Percentiles rank a stretch among this genome's conserved stretches.
Conservation (phyloP, 2,113 vertebrate genomes). For the Epinephelus lanceolatus region DNA sequence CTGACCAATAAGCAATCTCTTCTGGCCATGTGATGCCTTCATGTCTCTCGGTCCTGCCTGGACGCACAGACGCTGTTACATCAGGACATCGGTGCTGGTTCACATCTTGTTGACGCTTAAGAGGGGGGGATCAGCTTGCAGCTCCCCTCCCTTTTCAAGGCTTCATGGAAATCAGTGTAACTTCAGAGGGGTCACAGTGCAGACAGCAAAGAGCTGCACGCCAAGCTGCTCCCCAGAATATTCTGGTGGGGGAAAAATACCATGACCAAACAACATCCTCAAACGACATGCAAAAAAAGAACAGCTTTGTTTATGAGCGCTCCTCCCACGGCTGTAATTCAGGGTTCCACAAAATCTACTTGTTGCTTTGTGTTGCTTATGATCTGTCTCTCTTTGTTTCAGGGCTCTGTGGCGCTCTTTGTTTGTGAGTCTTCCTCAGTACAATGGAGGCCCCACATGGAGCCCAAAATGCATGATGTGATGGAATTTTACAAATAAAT, state of each 20-base stretch:
- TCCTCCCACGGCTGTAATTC: constrained; percentile 47
- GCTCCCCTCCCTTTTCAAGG: constrained; percentile 35
- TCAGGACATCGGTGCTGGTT: constrained; percentile 22
- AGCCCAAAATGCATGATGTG: constrained; percentile 49
- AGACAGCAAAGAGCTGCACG: constrained; percentile 32
- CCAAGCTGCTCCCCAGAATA: constrained; percentile 44
- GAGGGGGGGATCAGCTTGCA: constrained; percentile 48
- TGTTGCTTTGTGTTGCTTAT: constrained; percentile 58
- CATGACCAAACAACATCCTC: constrained; percentile 45
- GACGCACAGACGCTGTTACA: constrained; percentile 8
- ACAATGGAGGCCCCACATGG: constrained; percentile 62
- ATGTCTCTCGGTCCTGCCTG: not conserved
- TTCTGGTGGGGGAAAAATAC: constrained; percentile 52
- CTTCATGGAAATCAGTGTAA: constrained; percentile 77
- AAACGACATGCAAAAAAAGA: constrained; percentile 51
- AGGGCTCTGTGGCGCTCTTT: constrained; percentile 64
- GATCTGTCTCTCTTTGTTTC: constrained; percentile 71
- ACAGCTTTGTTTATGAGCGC: constrained; percentile 51
- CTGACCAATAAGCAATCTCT: not conserved
- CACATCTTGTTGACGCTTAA: constrained; percentile 54
- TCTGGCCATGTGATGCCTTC: constrained; percentile 11
- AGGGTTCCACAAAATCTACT: constrained; percentile 53
- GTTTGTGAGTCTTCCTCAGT: constrained; percentile 49
- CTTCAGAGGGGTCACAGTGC: constrained; percentile 67
- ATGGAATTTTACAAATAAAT: constrained; percentile 53